A percentile compares a stretch with the other conserved stretches of the same genome.
Conservation (phyloP, 1,140 invertebrate species). For the Pseudomyrmex dendroicus region DNA sequence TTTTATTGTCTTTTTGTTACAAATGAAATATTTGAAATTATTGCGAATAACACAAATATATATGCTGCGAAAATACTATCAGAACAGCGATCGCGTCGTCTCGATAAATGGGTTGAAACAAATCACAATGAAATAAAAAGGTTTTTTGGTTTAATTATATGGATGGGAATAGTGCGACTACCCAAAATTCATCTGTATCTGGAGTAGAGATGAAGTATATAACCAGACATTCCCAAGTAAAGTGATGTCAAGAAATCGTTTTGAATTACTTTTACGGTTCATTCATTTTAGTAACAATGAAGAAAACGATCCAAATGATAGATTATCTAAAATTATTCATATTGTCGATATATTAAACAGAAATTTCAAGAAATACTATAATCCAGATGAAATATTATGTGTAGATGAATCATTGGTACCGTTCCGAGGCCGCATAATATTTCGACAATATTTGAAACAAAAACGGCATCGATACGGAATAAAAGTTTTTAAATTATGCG, state of each 20-base stretch:
- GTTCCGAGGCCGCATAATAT: slow-evolving; percentile 78
- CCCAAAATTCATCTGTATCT: slow-evolving; percentile 74
- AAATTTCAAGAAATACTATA: slow-evolving; percentile 71
- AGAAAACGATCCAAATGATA: slow-evolving; percentile 60
- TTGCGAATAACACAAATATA: too few species aligned
- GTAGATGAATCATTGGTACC: slow-evolving; percentile 81
- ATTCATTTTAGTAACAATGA: slow-evolving; percentile 7
- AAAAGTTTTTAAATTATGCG: slow-evolving; percentile 74
- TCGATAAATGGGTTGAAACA: too few species aligned
- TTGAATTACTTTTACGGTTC: slow-evolving; percentile 49
- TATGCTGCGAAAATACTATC: too few species aligned
- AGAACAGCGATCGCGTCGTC: too few species aligned
- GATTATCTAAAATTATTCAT: slow-evolving; percentile 61
- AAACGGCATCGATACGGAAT: slow-evolving; percentile 73
- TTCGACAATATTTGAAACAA: slow-evolving; percentile 77
- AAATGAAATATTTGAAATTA: too few species aligned
- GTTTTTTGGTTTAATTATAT: slow-evolving; percentile 72
- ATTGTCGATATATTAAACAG: slow-evolving; percentile 61
- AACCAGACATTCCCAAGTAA: slow-evolving; percentile 40
- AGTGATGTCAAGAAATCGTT: slow-evolving; percentile 72
- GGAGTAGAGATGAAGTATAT: slow-evolving; percentile 61
- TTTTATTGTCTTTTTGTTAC: too few species aligned
- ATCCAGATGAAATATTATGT: slow-evolving; percentile 74
- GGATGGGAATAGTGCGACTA: slow-evolving; percentile 67
- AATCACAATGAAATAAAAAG: too few species aligned